These are phyloP conservation scores for Bursaphelenchus okinawaensis DNA, from an alignment of 2,888 invertebrate genomes.

Conservation along the genomic window DNA sequence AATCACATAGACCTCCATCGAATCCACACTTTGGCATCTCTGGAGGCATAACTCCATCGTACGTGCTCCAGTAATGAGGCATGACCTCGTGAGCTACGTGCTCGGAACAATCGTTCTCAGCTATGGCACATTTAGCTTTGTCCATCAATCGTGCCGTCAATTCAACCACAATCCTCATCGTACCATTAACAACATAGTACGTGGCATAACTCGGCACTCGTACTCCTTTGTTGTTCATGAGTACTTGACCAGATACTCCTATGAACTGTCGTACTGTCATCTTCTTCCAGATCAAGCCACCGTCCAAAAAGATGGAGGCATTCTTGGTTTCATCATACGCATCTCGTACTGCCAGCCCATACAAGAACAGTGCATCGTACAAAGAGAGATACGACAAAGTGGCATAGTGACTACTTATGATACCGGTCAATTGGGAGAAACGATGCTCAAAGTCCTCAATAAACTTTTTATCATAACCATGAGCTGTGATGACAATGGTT, in stretches of 20 bases:
- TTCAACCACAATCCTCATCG: slow-evolving; percentile 52
- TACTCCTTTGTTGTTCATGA: slow-evolving; percentile 55
- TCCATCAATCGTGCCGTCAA: slow-evolving; percentile 50
- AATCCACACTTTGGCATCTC: slow-evolving; percentile 54
- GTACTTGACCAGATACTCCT: slow-evolving; percentile 52
- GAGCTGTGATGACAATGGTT: slow-evolving; percentile 54
- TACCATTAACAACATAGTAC: slow-evolving; percentile 48
- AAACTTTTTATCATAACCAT: slow-evolving; percentile 55
- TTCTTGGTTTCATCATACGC: slow-evolving; percentile 48
- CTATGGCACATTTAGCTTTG: slow-evolving; percentile 38
- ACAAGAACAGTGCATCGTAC: slow-evolving; percentile 53
- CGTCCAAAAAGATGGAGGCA: slow-evolving; percentile 45
- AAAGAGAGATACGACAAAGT: slow-evolving; percentile 54
- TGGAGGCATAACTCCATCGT: slow-evolving; percentile 42
- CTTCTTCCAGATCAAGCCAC: slow-evolving; percentile 45
- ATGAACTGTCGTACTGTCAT: slow-evolving; percentile 54
- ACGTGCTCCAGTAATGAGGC: slow-evolving; percentile 44
- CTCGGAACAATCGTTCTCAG: slow-evolving; percentile 51
- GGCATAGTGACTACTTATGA: slow-evolving; percentile 51
- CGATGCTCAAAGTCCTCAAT: slow-evolving; percentile 51
- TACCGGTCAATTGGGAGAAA: slow-evolving; percentile 47
- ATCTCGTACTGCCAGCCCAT: slow-evolving; percentile 51
- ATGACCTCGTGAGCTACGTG: slow-evolving; percentile 53
- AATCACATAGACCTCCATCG: slow-evolving; percentile 47
- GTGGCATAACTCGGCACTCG: slow-evolving; percentile 55